A percentile compares a stretch with the other conserved stretches of the same genome.
Evolutionary conservation across 2,797 vertebrate species (phyloP).

Genomic region (Lophotriccus pileatus): DNA sequence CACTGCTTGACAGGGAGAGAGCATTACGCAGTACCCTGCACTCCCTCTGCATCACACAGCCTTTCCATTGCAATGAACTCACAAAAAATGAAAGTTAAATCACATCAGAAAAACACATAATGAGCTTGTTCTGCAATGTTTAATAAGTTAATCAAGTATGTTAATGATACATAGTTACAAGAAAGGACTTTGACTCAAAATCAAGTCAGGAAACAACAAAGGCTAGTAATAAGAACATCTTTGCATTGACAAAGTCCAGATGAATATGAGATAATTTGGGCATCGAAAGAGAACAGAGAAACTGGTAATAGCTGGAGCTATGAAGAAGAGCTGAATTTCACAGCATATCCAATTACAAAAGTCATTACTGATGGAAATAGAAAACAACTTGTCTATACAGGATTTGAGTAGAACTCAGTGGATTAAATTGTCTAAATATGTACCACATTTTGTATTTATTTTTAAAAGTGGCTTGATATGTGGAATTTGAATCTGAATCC

Average conservation of each 20-base stretch:
- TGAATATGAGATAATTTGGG: conserved; percentile 51
- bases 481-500: not conserved
- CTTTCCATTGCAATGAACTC: conserved; percentile 6
- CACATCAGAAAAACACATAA: conserved; percentile 54
- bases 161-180: conserved; percentile 54
- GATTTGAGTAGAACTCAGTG: conserved; percentile 1
- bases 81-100: conserved; percentile 46
- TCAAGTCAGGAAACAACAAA: conserved; percentile 40
- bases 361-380: not conserved
- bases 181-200: conserved; percentile 33
- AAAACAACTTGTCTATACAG: not conserved
- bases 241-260: conserved; percentile 46
- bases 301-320: not conserved
- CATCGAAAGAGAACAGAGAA: conserved; percentile 18
- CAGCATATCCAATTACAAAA: conserved; percentile 13
- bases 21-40: not conserved
- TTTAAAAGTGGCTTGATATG: not conserved
- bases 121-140: conserved; percentile 43
- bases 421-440: conserved; percentile 6
- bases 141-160: conserved; percentile 65
- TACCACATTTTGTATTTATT: not conserved
- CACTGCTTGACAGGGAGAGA: not conserved
- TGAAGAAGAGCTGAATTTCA: conserved; percentile 46
- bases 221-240: conserved; percentile 38
- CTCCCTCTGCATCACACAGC: not conserved